phyloP scores from a whole-genome alignment of 2,113 vertebrate species.

The Trachemys scripta region DNA sequence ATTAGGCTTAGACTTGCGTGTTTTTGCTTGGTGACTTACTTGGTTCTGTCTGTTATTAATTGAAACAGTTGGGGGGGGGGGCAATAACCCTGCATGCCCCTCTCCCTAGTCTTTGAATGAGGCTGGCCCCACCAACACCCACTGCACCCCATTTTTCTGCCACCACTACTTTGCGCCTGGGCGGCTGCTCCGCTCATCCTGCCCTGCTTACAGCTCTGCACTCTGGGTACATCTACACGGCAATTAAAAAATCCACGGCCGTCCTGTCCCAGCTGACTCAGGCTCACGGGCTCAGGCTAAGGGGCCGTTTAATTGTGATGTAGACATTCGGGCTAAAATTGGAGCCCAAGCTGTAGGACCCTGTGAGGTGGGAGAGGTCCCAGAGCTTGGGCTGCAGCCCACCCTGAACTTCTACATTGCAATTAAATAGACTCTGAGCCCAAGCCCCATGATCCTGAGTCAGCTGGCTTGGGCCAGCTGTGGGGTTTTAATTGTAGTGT shows the following conservation, averaged over 20 bases:
- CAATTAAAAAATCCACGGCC: neutral
- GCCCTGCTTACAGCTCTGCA: neutral
- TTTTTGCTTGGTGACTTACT: too few relatives aligned
- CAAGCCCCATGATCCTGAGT: neutral
- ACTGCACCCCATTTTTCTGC: too few relatives aligned
- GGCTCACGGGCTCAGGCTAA: neutral
- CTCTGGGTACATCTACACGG: too few relatives aligned
- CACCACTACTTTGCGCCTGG: too few relatives aligned
- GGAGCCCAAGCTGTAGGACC: neutral
- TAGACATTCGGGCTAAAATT: neutral
- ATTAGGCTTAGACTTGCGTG: too few relatives aligned
- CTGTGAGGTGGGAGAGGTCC: neutral
- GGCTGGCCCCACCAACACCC: too few relatives aligned
- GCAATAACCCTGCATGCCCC: too few relatives aligned
- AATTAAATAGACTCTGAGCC: neutral
- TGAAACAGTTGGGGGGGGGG: too few relatives aligned
- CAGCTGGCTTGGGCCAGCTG: neutral
- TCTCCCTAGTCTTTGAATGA: too few relatives aligned
- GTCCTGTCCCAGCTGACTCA: neutral
- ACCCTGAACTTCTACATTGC: neutral
- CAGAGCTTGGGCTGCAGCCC: too few relatives aligned
- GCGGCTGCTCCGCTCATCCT: too few relatives aligned
- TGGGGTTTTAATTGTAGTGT: neutral
- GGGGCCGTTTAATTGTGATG: neutral
- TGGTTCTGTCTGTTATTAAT: too few relatives aligned